Evolutionary conservation across 2,113 vertebrate genomes (phyloP).

Genomic region (Chunga burmeisteri): DNA sequence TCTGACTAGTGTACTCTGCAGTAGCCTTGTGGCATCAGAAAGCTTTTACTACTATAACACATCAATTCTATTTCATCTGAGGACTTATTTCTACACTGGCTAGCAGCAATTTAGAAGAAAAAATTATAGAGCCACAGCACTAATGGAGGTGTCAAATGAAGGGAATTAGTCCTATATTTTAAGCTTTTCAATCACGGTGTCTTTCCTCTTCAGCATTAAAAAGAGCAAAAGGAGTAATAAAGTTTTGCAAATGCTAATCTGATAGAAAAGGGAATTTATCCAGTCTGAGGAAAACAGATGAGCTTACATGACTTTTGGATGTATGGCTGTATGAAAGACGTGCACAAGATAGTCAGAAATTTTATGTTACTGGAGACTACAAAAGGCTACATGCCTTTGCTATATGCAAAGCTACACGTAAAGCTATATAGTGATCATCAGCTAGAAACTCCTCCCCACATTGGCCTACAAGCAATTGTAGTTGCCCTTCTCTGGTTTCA

Average conservation of each 20-base stretch:
- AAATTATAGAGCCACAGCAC: background rate
- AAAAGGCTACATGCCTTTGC: background rate
- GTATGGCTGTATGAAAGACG: background rate
- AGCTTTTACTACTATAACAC: background rate
- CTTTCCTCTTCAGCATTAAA: background rate
- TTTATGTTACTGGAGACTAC: background rate
- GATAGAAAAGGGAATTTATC: background rate
- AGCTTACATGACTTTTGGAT: background rate
- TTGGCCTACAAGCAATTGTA: rapidly evolving
- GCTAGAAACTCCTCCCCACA: background rate
- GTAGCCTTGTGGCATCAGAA: background rate
- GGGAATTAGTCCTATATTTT: background rate
- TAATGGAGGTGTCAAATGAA: background rate
- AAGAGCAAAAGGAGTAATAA: background rate
- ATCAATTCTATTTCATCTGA: background rate
- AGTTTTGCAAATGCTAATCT: background rate
- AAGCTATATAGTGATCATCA: background rate
- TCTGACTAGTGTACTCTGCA: background rate
- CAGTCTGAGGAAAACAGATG: background rate
- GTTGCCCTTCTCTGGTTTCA: background rate
- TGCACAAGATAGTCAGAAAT: background rate
- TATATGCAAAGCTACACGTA: background rate
- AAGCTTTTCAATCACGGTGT: background rate
- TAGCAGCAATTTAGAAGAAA: background rate
- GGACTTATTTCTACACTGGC: background rate